Conservation (phyloP, 2,113 vertebrate genomes). For the Fulica atra region DNA sequence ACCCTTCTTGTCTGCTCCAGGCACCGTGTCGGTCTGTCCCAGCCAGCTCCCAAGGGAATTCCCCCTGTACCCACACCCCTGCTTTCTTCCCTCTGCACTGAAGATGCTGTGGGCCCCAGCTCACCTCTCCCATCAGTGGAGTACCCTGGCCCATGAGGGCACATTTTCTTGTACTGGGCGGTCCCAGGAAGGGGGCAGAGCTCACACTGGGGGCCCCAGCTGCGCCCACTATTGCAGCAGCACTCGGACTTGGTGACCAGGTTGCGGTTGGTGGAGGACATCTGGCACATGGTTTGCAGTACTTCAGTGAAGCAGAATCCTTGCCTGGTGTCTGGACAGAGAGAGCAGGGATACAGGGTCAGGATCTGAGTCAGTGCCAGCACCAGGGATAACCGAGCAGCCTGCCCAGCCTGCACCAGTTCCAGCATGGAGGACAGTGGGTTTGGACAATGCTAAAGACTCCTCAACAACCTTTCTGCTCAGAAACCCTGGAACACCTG, state of each 20-base stretch:
- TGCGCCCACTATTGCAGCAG: conserved; percentile 88
- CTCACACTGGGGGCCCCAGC: conserved; percentile 91
- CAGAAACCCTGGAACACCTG: not conserved
- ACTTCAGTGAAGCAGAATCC: conserved; percentile 91
- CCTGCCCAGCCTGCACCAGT: no score
- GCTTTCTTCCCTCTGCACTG: not conserved
- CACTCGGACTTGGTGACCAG: conserved; percentile 90
- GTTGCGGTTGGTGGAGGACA: conserved; percentile 85
- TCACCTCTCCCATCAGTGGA: conserved; percentile 88
- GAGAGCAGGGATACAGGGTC: rapidly evolving
- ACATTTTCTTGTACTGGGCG: conserved; percentile 90
- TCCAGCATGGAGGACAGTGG: rapidly evolving
- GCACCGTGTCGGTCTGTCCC: not conserved
- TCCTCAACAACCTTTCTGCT: not conserved
- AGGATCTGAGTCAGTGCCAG: not conserved
- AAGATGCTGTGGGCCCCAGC: not conserved
- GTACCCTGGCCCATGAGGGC: conserved; percentile 90
- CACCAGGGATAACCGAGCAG: not conserved
- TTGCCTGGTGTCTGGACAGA: conserved; percentile 82
- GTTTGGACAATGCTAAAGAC: not conserved
- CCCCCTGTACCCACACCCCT: not conserved
- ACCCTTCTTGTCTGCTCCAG: not conserved
- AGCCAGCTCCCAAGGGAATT: not conserved
- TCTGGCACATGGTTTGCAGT: conserved; percentile 90
- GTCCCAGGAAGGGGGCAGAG: conserved; percentile 92